phyloP scores from a whole-genome alignment of 2,888 invertebrate species.

The Cyaniris semiargus region DNA sequence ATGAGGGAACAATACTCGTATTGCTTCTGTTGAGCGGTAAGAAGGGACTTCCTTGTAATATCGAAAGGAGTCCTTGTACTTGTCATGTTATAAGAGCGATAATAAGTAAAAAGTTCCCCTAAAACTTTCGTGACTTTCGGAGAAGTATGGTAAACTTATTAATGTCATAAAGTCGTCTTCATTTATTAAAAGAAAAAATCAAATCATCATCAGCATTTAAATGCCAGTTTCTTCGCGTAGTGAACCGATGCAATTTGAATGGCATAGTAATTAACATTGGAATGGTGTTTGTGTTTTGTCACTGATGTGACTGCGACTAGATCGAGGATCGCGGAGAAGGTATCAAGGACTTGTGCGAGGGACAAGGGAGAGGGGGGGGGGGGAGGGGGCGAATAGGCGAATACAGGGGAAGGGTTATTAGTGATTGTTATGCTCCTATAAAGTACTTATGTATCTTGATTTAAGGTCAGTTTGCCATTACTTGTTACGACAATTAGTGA shows the following conservation, averaged over 20 bases:
- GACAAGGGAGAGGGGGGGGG: not conserved
- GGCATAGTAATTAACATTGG: not conserved
- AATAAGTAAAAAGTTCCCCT: too few relatives aligned
- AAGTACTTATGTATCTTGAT: not conserved
- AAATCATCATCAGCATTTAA: not conserved
- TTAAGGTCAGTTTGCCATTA: too few relatives aligned
- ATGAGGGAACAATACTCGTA: too few relatives aligned
- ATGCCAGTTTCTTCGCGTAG: not conserved
- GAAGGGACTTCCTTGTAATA: too few relatives aligned
- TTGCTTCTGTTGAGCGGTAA: too few relatives aligned
- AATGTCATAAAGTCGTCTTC: not conserved
- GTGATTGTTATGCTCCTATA: not conserved
- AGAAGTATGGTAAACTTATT: not conserved
- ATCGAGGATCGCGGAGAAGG: slow-evolving; percentile 1
- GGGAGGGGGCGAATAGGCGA: not conserved
- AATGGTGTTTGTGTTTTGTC: not conserved
- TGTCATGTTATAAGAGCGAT: too few relatives aligned
- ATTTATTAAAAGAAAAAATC: not conserved
- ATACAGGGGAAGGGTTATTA: not conserved
- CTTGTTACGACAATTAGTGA: too few relatives aligned
- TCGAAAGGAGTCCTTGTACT: too few relatives aligned
- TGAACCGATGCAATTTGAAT: not conserved
- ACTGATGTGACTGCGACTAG: not conserved
- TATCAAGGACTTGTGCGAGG: not conserved
- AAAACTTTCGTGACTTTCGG: too few relatives aligned